Evolutionary conservation across 2,113 vertebrate genomes (phyloP).

Genomic region (Pomatorhinus ruficollis): DNA sequence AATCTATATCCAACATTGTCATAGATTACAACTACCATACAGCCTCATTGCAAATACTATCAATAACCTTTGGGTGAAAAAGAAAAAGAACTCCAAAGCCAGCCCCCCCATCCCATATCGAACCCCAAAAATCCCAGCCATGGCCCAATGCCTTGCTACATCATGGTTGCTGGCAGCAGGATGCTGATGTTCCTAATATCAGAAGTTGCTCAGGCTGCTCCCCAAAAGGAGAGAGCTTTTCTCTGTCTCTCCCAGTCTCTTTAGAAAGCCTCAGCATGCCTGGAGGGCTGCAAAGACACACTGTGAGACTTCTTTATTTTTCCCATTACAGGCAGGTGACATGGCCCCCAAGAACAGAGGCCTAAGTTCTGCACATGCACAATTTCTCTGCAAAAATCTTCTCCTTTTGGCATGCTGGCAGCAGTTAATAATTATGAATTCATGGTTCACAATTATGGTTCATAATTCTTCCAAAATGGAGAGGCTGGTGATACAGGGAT

Average conservation of each 20-base stretch:
- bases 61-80: neutral
- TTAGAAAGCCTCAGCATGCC: neutral
- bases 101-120: fast-evolving
- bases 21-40: neutral
- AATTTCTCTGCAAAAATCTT: neutral
- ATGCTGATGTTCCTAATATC: neutral
- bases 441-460: neutral
- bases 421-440: neutral
- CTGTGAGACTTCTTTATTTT: neutral
- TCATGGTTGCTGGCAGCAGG: neutral
- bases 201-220: neutral
- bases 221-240: neutral
- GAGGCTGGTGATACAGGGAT: neutral
- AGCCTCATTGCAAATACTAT: neutral
- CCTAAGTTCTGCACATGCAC: neutral
- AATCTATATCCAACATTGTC: neutral
- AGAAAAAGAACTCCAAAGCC: neutral
- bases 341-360: neutral
- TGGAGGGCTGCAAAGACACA: neutral
- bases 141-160: neutral
- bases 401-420: neutral
- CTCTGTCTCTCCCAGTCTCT: neutral
- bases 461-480: neutral
- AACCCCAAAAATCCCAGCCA: neutral
- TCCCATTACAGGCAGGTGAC: neutral